These are phyloP conservation scores for Cariama cristata DNA, from an alignment of 2,113 vertebrate species.

Conservation along the genomic window DNA sequence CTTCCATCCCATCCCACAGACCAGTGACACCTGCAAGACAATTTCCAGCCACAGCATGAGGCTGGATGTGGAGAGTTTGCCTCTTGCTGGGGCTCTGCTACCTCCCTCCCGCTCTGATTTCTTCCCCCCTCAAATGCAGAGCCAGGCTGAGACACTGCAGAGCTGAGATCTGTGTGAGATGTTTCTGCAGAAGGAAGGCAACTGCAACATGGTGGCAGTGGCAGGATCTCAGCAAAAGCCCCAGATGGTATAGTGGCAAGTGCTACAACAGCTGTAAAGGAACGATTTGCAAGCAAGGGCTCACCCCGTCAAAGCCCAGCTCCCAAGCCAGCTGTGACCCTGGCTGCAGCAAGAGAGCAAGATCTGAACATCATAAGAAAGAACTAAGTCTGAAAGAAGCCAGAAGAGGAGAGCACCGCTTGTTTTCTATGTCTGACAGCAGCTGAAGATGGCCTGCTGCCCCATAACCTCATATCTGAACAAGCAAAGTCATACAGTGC, in stretches of 20 bases:
- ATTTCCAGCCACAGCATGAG: neutral
- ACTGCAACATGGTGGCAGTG: neutral
- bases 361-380: neutral
- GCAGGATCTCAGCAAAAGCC: neutral
- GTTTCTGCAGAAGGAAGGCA: neutral
- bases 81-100: neutral
- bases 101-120: neutral
- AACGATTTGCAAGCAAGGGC: neutral
- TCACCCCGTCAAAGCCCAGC: neutral
- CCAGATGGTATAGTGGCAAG: accelerated
- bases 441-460: neutral
- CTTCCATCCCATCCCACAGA: neutral
- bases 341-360: neutral
- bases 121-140: neutral
- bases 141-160: neutral
- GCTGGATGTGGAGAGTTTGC: accelerated
- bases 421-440: neutral
- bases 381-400: neutral
- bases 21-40: neutral
- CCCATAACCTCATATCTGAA: neutral
- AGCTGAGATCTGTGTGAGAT: neutral
- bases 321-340: neutral
- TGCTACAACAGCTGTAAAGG: neutral
- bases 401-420: neutral
- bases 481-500: neutral